A percentile compares a stretch with the other conserved stretches of the same genome.
These are phyloP conservation scores for Hypsibius dujardini DNA, from an alignment of 1,140 invertebrate genomes.

Conservation along the genomic window DNA sequence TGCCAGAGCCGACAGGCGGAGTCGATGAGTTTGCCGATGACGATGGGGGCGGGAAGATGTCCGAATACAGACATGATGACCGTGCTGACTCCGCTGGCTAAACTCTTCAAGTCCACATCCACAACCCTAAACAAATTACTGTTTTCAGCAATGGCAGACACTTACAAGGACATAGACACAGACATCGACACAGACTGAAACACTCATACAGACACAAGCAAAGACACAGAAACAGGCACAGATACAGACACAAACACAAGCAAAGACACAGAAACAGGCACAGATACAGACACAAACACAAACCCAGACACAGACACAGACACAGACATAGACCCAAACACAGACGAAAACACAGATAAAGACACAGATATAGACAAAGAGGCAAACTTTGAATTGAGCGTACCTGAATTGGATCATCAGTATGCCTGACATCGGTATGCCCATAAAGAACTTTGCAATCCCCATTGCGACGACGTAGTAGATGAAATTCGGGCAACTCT, in stretches of 20 bases:
- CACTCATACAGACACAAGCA: no score
- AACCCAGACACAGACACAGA: no score
- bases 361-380: neutral
- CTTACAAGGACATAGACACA: no score
- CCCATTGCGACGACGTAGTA: neutral
- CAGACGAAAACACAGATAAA: neutral
- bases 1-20: conserved; percentile 4
- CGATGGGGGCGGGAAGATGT: neutral
- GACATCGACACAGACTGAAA: no score
- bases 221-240: no score
- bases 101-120: conserved; percentile 7
- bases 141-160: no score
- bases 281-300: no score
- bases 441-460: conserved; percentile 8
- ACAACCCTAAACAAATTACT: neutral
- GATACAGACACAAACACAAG: no score
- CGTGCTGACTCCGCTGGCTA: neutral
- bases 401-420: conserved; percentile 14
- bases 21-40: conserved; percentile 9
- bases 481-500: neutral
- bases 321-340: no score
- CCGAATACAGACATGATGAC: neutral
- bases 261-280: no score
- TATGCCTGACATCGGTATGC: neutral
- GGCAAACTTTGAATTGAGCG: neutral